Evolutionary conservation across 2,888 invertebrate species (phyloP).

Genomic region (Thymelicus sylvestris): DNA sequence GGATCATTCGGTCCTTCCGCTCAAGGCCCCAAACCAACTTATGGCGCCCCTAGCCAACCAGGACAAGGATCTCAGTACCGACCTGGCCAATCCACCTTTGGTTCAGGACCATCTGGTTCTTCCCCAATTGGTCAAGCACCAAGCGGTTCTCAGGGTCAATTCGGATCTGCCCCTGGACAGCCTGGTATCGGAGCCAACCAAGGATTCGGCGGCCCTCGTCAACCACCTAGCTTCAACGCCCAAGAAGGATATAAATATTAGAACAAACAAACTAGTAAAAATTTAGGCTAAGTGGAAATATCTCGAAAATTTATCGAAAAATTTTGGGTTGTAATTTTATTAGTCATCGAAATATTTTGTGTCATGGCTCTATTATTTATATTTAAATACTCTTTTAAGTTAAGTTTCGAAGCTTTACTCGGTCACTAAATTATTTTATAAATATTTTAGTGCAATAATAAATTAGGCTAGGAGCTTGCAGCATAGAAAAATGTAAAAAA

Average conservation of each 20-base stretch:
- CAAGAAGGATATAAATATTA: constrained; percentile 79
- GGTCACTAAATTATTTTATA: constrained; percentile 13
- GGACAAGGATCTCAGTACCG: constrained; percentile 34
- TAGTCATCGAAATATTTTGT: constrained; percentile 20
- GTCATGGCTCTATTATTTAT: constrained; percentile 22
- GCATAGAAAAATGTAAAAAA: constrained; percentile 44
- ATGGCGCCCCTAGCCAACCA: constrained; percentile 13
- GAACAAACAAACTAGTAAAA: constrained; percentile 59
- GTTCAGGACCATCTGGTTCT: constrained; percentile 19
- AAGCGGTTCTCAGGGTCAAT: constrained; percentile 37
- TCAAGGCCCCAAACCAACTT: constrained; percentile 15
- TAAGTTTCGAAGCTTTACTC: constrained; percentile 16
- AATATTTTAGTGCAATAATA: constrained; percentile 24
- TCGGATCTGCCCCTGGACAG: constrained; percentile 30
- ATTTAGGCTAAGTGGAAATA: constrained; percentile 42
- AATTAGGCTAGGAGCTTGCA: constrained; percentile 35
- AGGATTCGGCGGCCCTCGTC: constrained; percentile 68
- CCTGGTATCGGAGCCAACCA: constrained; percentile 30
- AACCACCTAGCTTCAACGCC: constrained; percentile 73
- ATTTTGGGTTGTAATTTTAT: constrained; percentile 3
- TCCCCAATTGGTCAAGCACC: constrained; percentile 41
- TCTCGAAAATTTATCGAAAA: constrained; percentile 10
- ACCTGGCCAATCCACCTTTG: constrained; percentile 28
- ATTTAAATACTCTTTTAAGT: constrained; percentile 4
- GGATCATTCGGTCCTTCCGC: constrained; percentile 23